These are phyloP conservation scores for Carpatolechia fugitivella DNA, from an alignment of 2,888 invertebrate species.

Conservation along the genomic window DNA sequence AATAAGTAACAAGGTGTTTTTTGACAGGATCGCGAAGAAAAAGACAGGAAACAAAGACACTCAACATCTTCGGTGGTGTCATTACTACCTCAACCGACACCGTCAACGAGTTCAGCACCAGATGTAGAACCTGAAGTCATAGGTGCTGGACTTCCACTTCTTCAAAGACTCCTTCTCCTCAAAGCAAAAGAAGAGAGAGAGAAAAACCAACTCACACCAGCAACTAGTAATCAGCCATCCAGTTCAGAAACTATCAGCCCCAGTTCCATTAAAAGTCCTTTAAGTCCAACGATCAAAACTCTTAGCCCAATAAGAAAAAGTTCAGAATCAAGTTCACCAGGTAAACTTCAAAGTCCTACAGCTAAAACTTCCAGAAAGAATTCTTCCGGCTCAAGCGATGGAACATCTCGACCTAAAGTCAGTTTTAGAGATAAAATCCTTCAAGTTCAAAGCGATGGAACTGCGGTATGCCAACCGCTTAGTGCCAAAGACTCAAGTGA, in stretches of 20 bases:
- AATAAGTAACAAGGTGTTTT: too few relatives aligned
- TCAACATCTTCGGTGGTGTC: conserved; percentile 58
- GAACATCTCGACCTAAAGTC: conserved; percentile 75
- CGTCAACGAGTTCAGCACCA: conserved; percentile 80
- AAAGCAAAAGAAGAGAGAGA: conserved; percentile 87
- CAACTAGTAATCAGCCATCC: conserved; percentile 68
- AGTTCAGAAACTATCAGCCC: conserved; percentile 75
- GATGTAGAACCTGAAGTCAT: conserved; percentile 81
- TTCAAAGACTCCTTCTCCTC: conserved; percentile 86
- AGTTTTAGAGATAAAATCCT: conserved; percentile 82
- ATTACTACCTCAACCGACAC: conserved; percentile 76
- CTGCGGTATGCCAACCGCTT: conserved; percentile 67
- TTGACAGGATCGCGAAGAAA: conserved; percentile 73
- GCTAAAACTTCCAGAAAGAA: conserved; percentile 71
- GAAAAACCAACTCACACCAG: conserved; percentile 65
- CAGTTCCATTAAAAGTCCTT: conserved; percentile 71
- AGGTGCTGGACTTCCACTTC: conserved; percentile 84
- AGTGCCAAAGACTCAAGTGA: conserved; percentile 57
- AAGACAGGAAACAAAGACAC: conserved; percentile 68
- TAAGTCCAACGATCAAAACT: conserved; percentile 73
- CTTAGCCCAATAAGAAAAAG: conserved; percentile 72
- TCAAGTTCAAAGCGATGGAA: conserved; percentile 77
- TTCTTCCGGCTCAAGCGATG: conserved; percentile 68
- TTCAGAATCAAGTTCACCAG: conserved; percentile 72
- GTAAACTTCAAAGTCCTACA: conserved; percentile 71